Evolutionary conservation across 2,113 vertebrate species (phyloP).

Genomic region (Forbesichthys papilliferus): DNA sequence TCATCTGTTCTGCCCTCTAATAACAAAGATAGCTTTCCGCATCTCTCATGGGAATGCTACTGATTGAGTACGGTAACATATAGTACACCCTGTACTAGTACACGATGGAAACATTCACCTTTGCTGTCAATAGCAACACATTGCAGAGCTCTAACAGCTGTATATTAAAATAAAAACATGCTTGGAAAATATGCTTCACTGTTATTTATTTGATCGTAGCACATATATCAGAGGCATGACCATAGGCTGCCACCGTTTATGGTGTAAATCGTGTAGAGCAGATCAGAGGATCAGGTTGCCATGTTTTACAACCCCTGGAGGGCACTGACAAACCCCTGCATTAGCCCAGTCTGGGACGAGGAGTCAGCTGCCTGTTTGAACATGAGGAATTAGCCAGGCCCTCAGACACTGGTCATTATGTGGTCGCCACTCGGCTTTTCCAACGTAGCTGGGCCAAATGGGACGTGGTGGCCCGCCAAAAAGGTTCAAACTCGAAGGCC

Average conservation of each 20-base stretch:
- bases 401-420: constrained; percentile 76
- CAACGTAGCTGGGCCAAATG: constrained; percentile 68
- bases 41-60: background rate
- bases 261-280: constrained; percentile 41
- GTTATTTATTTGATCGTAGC: constrained; percentile 19
- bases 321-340: constrained; percentile 58
- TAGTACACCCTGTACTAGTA: background rate
- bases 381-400: constrained; percentile 74
- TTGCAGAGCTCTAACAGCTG: constrained; percentile 10
- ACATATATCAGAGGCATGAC: constrained; percentile 25
- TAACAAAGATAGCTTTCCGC: background rate
- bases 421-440: constrained; percentile 68
- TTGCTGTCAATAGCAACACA: background rate
- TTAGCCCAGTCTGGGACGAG: constrained; percentile 59
- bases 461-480: constrained; percentile 53
- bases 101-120: background rate
- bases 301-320: constrained; percentile 66
- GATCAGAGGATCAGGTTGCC: constrained; percentile 52
- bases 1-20: background rate
- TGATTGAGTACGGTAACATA: background rate
- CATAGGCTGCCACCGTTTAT: constrained; percentile 19
- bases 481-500: constrained; percentile 66
- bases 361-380: constrained; percentile 68
- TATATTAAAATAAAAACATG: constrained; percentile 2
- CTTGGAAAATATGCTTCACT: constrained; percentile 22